Evolutionary conservation across 2,888 invertebrate species (phyloP).

Genomic region (Spilarctia lutea): DNA sequence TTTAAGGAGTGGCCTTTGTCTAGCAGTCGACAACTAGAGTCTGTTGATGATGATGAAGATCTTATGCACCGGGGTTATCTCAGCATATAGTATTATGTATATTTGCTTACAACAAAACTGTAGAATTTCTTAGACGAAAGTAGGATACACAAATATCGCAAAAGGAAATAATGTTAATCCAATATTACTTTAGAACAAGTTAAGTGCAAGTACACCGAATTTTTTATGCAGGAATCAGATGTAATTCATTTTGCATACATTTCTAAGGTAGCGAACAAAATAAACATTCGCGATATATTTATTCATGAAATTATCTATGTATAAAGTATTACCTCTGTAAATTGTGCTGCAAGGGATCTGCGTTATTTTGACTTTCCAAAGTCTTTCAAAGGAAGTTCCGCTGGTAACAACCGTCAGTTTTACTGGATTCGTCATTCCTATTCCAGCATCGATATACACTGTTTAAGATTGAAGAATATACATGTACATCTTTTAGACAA

Average conservation of each 20-base stretch:
- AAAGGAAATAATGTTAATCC: not conserved
- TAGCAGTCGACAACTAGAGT: too few species aligned
- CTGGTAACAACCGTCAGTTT: constrained; percentile 94
- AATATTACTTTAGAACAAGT: not conserved
- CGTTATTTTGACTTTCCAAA: constrained; percentile 93
- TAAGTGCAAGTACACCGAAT: not conserved
- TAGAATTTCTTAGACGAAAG: not conserved
- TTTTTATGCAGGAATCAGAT: not conserved
- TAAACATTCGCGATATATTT: not conserved
- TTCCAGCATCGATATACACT: constrained; percentile 95
- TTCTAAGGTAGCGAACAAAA: not conserved
- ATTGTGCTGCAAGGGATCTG: constrained; percentile 93
- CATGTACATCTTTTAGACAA: not conserved
- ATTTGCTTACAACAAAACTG: not conserved
- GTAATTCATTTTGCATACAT: not conserved
- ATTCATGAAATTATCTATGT: not conserved
- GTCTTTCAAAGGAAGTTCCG: constrained; percentile 90
- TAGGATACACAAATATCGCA: not conserved
- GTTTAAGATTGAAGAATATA: constrained; percentile 43
- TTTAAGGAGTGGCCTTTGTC: too few species aligned
- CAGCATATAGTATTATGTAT: not conserved
- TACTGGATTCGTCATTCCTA: constrained; percentile 91
- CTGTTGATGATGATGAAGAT: too few species aligned
- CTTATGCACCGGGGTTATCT: not conserved
- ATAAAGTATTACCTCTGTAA: constrained; percentile 85